Evolutionary conservation across 2,797 vertebrate species (phyloP).

Genomic region (Urosaurus nigricauda): DNA sequence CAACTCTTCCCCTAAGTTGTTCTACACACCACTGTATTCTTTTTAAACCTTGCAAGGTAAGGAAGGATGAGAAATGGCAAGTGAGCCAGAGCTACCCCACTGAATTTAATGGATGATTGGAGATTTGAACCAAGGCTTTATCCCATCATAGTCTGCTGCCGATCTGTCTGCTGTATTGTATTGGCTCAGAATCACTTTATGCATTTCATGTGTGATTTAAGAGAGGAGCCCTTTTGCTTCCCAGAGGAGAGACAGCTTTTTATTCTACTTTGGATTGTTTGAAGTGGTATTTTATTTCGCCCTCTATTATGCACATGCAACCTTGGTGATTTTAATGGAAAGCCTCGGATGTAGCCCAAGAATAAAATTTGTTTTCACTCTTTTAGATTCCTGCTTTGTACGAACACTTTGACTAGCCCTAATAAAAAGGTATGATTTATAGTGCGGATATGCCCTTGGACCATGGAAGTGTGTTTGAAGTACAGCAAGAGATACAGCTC

Average conservation of each 20-base stretch:
- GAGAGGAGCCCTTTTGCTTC: background rate
- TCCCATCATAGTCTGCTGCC: background rate
- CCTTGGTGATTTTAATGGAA: constrained; percentile 18
- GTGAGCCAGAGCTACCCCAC: too few relatives aligned
- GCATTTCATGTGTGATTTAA: background rate
- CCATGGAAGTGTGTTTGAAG: constrained; percentile 35
- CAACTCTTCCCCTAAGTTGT: background rate
- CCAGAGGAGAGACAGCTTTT: constrained; percentile 19
- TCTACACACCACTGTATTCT: background rate
- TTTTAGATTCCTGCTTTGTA: constrained; percentile 40
- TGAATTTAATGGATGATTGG: too few relatives aligned
- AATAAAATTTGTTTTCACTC: constrained; percentile 2
- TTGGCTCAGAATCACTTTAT: background rate
- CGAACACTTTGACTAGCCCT: background rate
- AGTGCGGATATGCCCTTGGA: background rate
- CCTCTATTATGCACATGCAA: background rate
- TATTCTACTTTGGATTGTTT: fast-evolving
- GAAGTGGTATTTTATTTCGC: constrained; percentile 30
- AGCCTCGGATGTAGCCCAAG: background rate
- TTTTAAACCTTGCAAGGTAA: background rate
- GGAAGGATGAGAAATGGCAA: background rate
- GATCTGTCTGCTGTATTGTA: too few relatives aligned
- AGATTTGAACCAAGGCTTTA: too few relatives aligned
- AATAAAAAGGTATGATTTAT: constrained; percentile 23
- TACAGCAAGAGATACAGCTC: constrained; percentile 29